Evolutionary conservation across 1,140 invertebrate species (phyloP), one percentile per base, ranked within the genome.

Genomic region (Achroia grisella): DNA sequence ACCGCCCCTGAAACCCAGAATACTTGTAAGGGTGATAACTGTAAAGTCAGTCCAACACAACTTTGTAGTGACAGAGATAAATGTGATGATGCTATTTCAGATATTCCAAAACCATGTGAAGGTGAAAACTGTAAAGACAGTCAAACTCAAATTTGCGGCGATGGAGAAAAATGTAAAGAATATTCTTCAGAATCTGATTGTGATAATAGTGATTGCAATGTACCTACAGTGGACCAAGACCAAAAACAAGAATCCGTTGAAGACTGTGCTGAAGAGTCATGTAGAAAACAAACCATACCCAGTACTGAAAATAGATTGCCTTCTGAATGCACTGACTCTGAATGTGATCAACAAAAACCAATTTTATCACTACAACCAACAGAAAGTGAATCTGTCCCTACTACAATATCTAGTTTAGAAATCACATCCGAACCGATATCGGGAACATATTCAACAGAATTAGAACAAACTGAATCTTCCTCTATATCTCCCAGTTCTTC

Each of bases 231-330:
- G 17, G 17, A 23, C 6, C 17, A 23, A 23, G 17, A 61, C 56
- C 37, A 39, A 56, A 39, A 54, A 45, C 28, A 33, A 27, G 50
- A 53, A 57, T 41, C 48, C 6, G 17, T 23, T 23, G 17, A 23
- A 31, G 54, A 69, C 48, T 84, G 80, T 50, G 46, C 11, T 13
- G 73, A 62, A 27, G 69, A 71, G 52, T 56, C 43, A n/a, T 84
- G 80, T 50, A 57, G 52, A 54, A 58, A 52, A 39, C 68, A 69
- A 45, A 72, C 75, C 51, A 23, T 43, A 44, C 6, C 62, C 29
- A 56, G 68, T 40, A 46, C 36, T 37, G 49, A 66, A 33, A 40
- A 37, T 39, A 52, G 56, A 27, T 4, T 30, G 40, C 40, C 55
- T 39, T 10, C 40, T 14, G 47, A 59, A 53, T 73, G 72, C 52